phyloP scores from a whole-genome alignment of 2,113 vertebrate genomes.

The Collichthys lucidus region DNA sequence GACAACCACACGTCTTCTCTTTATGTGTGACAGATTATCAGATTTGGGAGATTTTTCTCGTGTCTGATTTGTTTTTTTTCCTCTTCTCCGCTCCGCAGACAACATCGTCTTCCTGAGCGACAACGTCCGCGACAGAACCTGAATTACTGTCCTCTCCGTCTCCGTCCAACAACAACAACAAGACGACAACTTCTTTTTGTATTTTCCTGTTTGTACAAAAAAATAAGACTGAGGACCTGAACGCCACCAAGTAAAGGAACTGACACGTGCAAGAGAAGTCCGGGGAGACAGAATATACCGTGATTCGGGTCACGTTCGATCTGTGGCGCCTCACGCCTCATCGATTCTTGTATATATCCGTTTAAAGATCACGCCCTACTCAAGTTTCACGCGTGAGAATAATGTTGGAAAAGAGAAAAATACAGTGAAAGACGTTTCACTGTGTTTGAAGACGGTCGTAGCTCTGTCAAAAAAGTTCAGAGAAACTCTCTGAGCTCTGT shows the following conservation, averaged over 20 bases:
- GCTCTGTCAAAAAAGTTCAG: not conserved
- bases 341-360: not conserved
- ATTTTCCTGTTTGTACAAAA: conserved; percentile 16
- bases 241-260: conserved; percentile 19
- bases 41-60: not conserved
- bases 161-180: not conserved
- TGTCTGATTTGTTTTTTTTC: not conserved
- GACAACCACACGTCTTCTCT: not conserved
- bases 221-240: conserved; percentile 12
- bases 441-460: not conserved
- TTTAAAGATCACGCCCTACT: not conserved
- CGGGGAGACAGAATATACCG: conserved; percentile 1
- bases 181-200: conserved; percentile 35
- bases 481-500: not conserved
- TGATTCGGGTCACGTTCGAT: conserved; percentile 13
- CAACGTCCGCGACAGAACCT: conserved; percentile 84
- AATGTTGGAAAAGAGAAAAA: not conserved
- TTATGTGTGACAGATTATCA: no score
- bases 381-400: not conserved
- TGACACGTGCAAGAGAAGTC: conserved; percentile 3
- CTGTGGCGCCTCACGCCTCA: not conserved
- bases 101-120: conserved; percentile 97
- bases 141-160: conserved; percentile 54
- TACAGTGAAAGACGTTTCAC: not conserved
- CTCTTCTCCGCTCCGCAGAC: conserved; percentile 81